Conservation (phyloP, 2,888 invertebrate genomes). For the Phoenoteleia sp. region DNA sequence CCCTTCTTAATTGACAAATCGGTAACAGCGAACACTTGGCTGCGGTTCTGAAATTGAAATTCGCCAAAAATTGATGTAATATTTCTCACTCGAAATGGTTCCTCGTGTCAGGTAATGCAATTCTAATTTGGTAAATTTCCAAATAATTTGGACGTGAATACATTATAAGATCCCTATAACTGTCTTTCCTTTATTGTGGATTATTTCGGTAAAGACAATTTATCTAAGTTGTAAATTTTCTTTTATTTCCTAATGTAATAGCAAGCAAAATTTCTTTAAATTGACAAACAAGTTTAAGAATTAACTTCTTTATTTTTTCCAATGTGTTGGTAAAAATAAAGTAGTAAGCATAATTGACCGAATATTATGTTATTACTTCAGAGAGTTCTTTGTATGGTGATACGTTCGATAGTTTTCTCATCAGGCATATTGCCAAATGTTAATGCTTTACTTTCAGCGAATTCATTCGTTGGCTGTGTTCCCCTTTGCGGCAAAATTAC, state of each 20-base stretch:
- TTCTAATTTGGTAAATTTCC: no score
- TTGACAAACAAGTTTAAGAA: background rate
- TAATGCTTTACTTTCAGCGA: slow-evolving; percentile 54
- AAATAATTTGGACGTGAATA: no score
- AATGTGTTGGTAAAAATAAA: no score
- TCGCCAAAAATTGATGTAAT: slow-evolving; percentile 56
- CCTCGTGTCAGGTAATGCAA: no score
- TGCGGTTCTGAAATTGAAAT: slow-evolving; percentile 72
- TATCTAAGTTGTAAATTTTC: no score
- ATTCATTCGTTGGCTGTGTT: slow-evolving; percentile 44
- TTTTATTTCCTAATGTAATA: no score
- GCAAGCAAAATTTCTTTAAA: no score
- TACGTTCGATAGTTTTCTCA: slow-evolving; percentile 12
- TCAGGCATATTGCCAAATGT: slow-evolving; percentile 62
- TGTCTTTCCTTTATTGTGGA: no score
- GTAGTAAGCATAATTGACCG: slow-evolving; percentile 79
- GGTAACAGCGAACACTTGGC: slow-evolving; percentile 78
- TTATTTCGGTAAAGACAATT: no score
- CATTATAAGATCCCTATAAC: no score
- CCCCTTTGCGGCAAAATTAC: slow-evolving; percentile 61
- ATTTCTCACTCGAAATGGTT: background rate
- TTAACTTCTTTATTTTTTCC: no score
- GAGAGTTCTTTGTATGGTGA: background rate
- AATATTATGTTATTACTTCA: slow-evolving; percentile 40
- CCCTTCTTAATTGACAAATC: slow-evolving; percentile 83